These are phyloP conservation scores for Neelides folsomi DNA, from an alignment of 2,888 invertebrate species.

Conservation along the genomic window DNA sequence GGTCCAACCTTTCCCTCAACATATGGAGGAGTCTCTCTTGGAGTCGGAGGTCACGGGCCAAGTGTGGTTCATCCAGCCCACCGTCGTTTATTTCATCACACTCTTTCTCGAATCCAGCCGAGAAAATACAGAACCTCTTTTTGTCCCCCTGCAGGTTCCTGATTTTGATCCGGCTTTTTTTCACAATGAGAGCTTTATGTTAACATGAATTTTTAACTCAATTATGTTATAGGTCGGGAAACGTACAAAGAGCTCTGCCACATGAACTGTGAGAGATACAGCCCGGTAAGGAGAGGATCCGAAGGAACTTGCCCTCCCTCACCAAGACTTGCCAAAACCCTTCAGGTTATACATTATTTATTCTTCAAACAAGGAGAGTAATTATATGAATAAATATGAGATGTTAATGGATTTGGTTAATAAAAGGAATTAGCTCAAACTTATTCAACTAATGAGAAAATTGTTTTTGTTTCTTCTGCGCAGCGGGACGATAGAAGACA, in stretches of 20 bases:
- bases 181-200: constrained; percentile 3
- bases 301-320: constrained; percentile 47
- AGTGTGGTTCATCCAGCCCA: constrained; percentile 26
- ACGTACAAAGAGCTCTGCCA: constrained; percentile 48
- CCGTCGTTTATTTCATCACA: constrained; percentile 29
- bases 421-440: background rate
- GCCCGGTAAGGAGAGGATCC: constrained; percentile 77
- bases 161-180: constrained; percentile 13
- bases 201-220: background rate
- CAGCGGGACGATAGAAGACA: constrained; percentile 27
- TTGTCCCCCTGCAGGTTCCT: constrained; percentile 29
- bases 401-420: background rate
- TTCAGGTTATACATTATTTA: constrained; percentile 18
- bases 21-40: constrained; percentile 5
- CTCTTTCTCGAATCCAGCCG: constrained; percentile 32
- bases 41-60: constrained; percentile 15
- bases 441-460: constrained; percentile 1
- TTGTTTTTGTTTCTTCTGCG: constrained; percentile 1
- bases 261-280: constrained; percentile 59
- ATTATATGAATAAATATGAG: background rate
- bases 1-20: constrained; percentile 14
- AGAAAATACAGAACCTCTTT: constrained; percentile 30
- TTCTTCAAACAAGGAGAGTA: too few species aligned
- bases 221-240: constrained; percentile 40
- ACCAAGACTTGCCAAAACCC: constrained; percentile 31